Evolutionary conservation across 2,888 invertebrate genomes (phyloP), one percentile per base, ranked within the genome.

Genomic region (Portevinia maculata): DNA sequence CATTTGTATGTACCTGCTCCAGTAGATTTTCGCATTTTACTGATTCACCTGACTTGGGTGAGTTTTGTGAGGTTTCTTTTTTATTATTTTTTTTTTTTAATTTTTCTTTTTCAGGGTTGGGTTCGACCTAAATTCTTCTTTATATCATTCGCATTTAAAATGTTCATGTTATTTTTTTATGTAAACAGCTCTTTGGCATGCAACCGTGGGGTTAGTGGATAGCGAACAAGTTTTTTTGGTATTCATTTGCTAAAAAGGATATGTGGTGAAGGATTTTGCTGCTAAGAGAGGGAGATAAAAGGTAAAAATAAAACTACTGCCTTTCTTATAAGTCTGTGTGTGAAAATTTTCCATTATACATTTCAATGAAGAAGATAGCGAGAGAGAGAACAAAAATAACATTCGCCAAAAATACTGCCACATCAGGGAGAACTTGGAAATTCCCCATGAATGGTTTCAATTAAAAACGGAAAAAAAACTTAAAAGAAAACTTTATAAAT

Each of bases 101-200:
- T 3, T 60, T 55, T 39, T 41, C 19, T 24, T 46, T 64, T 67
- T 79, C 15, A 60, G 55, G 69, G 74, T 50, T 79, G 41, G 79
- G 79, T 74, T 79, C 79, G 79, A 74, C 79, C 79, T 69, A 74
- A 69, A 79, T 79, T 59, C 69, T 55, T 21, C 13, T 67, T 62
- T 74, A 69, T 79, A 79, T 69, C 79, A 74, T 62, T 75, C 46
- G 71, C 52, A 44, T 71, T 71, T 60, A 6, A 17, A 52, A 19
- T 44, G 19, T 44, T 44, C 17, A 8, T 34, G 6, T 24, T 57
- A 48, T 67, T 64, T 50, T 62, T 55, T 44, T 34, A 50, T 52
- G 79, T 41, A 75, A 62, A 79, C 67, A 74, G 62, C 60, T 69
- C 37, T 74, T 69, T 44, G 62, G 48, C 79, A 79, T 75, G 79